phyloP scores from a whole-genome alignment of 2,888 invertebrate genomes.

The Coremacera marginata region DNA sequence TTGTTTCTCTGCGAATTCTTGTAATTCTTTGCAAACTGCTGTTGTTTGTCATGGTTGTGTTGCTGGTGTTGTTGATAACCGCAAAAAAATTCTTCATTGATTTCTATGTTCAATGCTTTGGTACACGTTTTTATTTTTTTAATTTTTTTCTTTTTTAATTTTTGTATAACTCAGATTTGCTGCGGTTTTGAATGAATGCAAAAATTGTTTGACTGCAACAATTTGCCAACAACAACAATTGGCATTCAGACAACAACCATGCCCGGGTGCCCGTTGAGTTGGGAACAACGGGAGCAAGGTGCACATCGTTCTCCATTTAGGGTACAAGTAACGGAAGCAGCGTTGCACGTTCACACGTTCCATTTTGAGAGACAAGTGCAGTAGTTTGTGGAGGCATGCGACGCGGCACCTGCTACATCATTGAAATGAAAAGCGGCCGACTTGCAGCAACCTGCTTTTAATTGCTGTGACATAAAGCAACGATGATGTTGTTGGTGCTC shows the following conservation, averaged over 20 bases:
- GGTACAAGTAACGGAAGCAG: slow-evolving; percentile 10
- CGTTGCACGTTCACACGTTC: slow-evolving; percentile 40
- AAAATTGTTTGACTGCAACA: not conserved
- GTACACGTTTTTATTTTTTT: not conserved
- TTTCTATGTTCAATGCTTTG: not conserved
- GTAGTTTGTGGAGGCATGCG: slow-evolving; percentile 14
- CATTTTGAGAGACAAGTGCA: slow-evolving; percentile 31
- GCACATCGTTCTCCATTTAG: slow-evolving; percentile 4
- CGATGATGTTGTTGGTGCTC: too few species aligned
- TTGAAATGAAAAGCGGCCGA: slow-evolving; percentile 15
- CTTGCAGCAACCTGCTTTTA: not conserved
- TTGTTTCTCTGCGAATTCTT: too few species aligned
- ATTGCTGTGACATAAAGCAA: slow-evolving; percentile 13
- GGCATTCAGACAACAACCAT: not conserved
- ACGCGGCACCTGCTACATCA: slow-evolving; percentile 8
- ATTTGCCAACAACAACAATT: not conserved
- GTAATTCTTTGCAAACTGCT: too few species aligned
- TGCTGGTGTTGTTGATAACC: not conserved
- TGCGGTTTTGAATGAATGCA: not conserved
- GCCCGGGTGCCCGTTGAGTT: not conserved
- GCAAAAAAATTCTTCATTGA: slow-evolving; percentile 13
- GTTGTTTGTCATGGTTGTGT: too few species aligned
- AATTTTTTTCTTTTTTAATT: not conserved
- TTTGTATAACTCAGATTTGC: not conserved
- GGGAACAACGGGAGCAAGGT: not conserved